Conservation (phyloP, 2,797 vertebrate genomes). For the Odontamblyopus rebecca region DNA sequence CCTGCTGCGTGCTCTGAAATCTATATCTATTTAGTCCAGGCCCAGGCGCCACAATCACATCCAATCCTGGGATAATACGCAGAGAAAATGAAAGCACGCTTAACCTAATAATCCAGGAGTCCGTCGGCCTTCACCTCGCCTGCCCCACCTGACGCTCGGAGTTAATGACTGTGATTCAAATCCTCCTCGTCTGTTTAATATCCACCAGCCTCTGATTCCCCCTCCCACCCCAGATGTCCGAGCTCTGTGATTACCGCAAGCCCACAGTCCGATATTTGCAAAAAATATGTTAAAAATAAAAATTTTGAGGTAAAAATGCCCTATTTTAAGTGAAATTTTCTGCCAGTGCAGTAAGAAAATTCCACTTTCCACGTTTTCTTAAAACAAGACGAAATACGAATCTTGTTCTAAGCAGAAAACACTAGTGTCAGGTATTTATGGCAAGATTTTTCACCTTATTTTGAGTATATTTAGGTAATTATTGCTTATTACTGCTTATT, state of each 20-base stretch:
- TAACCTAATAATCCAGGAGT: conserved; percentile 11
- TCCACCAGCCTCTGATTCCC: conserved; percentile 73
- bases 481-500: too few species aligned
- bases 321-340: too few species aligned
- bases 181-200: conserved; percentile 67
- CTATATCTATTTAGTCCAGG: conserved; percentile 1
- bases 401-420: too few species aligned
- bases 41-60: conserved; percentile 22
- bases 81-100: conserved; percentile 44
- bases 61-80: conserved; percentile 9
- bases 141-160: conserved; percentile 42
- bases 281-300: too few species aligned
- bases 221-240: conserved; percentile 71
- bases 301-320: too few species aligned
- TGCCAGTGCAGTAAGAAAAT: too few species aligned
- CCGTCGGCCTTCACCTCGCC: conserved; percentile 47
- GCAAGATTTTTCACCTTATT: too few species aligned
- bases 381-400: too few species aligned
- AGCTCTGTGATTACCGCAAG: conserved; percentile 59
- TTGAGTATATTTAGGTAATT: too few species aligned
- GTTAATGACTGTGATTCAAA: conserved; percentile 56
- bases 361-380: too few species aligned
- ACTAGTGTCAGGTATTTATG: too few species aligned
- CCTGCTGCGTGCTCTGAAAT: neutral
- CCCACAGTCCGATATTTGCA: neutral